Percentiles rank a stretch among this genome's conserved stretches.
phyloP scores from a whole-genome alignment of 2,888 invertebrate species.

The Congeria kusceri region DNA sequence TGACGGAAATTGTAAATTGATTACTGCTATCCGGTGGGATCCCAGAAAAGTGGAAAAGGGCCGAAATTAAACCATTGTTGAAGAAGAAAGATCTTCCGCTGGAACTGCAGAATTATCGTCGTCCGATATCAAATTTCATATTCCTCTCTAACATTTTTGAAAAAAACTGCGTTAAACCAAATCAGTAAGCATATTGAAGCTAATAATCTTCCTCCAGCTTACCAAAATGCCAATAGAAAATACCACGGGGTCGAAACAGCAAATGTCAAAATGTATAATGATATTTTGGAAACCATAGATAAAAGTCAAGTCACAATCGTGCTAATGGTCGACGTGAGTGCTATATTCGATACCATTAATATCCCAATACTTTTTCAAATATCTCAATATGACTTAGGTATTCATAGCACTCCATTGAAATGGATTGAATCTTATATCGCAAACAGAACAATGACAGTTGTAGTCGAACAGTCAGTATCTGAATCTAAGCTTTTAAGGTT shows the following conservation, averaged over 20 bases:
- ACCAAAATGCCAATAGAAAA: not conserved
- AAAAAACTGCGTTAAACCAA: not conserved
- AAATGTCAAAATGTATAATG: not conserved
- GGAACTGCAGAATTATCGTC: slow-evolving; percentile 23
- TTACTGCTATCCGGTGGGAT: slow-evolving; percentile 14
- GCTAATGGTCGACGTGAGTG: not conserved
- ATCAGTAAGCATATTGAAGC: not conserved
- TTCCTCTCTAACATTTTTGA: slow-evolving; percentile 16
- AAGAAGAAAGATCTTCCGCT: slow-evolving; percentile 19
- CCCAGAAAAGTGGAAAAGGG: slow-evolving; percentile 13
- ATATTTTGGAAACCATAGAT: not conserved
- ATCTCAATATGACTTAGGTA: not conserved
- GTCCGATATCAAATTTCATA: slow-evolving; percentile 11
- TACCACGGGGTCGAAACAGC: not conserved
- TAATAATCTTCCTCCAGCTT: not conserved
- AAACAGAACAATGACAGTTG: not conserved
- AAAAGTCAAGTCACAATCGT: too few relatives aligned
- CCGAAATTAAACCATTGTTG: not conserved
- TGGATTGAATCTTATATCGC: not conserved
- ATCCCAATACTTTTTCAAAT: not conserved
- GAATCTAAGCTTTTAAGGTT: not conserved
- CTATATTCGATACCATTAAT: not conserved
- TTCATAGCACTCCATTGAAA: not conserved
- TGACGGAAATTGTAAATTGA: slow-evolving; percentile 20
- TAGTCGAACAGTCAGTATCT: not conserved